Percentiles rank a stretch among this genome's conserved stretches.
These are phyloP conservation scores for Heterotis niloticus DNA, from an alignment of 2,113 vertebrate genomes.

Conservation along the genomic window DNA sequence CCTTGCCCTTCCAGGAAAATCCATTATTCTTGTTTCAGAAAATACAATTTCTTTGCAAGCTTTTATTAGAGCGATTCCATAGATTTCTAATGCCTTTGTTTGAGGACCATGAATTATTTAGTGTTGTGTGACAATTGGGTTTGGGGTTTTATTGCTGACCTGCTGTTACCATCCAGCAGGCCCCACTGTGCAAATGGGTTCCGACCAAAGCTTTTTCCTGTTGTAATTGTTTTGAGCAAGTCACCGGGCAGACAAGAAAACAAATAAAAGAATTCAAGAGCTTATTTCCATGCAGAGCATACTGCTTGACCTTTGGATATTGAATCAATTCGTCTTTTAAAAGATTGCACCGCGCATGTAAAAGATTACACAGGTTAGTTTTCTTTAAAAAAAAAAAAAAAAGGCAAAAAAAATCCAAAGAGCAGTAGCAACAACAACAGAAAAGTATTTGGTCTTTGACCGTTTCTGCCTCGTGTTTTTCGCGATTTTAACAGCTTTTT, in stretches of 20 bases:
- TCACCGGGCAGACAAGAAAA: conserved; percentile 29
- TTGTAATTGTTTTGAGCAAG: conserved; percentile 52
- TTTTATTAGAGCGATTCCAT: conserved; percentile 54
- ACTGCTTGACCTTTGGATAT: conserved; percentile 50
- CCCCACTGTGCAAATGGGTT: conserved; percentile 47
- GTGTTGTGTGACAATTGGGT: conserved; percentile 52
- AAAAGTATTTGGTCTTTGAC: background rate
- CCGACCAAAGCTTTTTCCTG: conserved; percentile 31
- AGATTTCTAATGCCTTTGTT: conserved; percentile 51
- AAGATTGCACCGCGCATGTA: conserved; percentile 33
- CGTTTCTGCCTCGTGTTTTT: no score
- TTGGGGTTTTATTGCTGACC: conserved; percentile 47
- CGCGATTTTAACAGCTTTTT: no score
- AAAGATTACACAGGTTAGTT: conserved; percentile 20
- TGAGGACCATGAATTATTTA: conserved; percentile 55
- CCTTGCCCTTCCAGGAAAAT: conserved; percentile 40
- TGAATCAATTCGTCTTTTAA: conserved; percentile 45
- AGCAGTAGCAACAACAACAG: background rate
- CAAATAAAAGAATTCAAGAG: conserved; percentile 44
- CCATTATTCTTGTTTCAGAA: conserved; percentile 46
- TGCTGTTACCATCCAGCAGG: conserved; percentile 49
- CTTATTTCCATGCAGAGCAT: conserved; percentile 51
- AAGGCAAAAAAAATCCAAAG: background rate
- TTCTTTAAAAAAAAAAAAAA: background rate
- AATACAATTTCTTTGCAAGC: conserved; percentile 39